Base-by-base conservation (phyloP, 2,113 vertebrate genomes). In the Oncorhynchus mykiss region DNA sequence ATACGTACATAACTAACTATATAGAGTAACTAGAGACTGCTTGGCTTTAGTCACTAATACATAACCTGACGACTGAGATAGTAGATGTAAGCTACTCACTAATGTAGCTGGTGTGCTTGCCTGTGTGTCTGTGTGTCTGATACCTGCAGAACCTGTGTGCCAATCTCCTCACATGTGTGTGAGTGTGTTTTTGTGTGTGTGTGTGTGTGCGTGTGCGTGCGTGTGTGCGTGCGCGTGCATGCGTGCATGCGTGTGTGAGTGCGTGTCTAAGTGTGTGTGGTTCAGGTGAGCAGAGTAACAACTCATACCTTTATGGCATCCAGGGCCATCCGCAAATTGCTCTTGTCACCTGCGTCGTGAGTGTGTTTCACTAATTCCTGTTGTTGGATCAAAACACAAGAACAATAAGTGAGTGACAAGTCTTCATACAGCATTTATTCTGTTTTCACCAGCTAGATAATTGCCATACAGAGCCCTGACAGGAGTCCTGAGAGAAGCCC, bases 281-380 rank as follows among this genome's bases (percentile, higher is more conserved):
- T 54, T 18, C 51, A 54, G 51, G 14, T 54, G 16, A 54, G 4
- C 1, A 54, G 3, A 45, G 9, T 45, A 45, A 45, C 2, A 45
- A 22, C 25, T 75, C 78, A 69, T 82, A 97, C 98, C 95, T 99
- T 99, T 97, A 99, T 99, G 1, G 98, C 97, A 69, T 99, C 98
- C 54, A 99, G 92, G 0, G 98, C 96, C 70, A 87, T 88, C 70
- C 96, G 94, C n/a, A 99, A 90, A 82, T 99, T 97, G 4, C 85
- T 89, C 84, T 99, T 99, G 75, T 98, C 95, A 0, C 77, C 67
- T 65, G 89, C 51, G 62, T 99, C 96, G 0, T 93, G 92, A 69
- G 97, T 99, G 83, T 99, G 97, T 79, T 99, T 99, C 54, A 98
- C 94, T 84, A 99, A 93, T 81, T 99, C 98, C 98, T 45, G 39